Evolutionary conservation across 2,113 vertebrate genomes (phyloP).

Genomic region (Thamnaconus septentrionalis): DNA sequence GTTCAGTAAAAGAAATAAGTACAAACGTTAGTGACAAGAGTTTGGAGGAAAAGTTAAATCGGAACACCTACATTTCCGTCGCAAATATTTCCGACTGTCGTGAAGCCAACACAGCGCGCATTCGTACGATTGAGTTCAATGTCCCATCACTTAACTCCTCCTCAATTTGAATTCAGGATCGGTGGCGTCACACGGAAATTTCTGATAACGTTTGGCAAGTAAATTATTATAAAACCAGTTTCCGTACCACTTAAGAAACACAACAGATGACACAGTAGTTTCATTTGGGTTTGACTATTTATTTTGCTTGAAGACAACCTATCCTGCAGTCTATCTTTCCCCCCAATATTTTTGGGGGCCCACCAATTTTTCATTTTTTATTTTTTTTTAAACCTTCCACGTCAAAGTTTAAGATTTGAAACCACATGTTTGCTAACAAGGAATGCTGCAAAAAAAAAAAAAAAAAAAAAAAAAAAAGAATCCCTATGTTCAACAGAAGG

Average conservation of each 20-base stretch:
- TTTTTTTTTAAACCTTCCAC: constrained; percentile 67
- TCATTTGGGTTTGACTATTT: constrained; percentile 93
- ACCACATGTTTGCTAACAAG: constrained; percentile 97
- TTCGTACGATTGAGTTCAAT: constrained; percentile 3
- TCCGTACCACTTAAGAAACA: constrained; percentile 38
- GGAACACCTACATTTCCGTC: no score
- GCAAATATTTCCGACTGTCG: no score
- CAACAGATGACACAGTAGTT: constrained; percentile 47
- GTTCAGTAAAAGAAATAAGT: no score
- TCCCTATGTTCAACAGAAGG: constrained; percentile 95
- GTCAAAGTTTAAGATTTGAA: constrained; percentile 85
- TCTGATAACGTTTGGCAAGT: neutral
- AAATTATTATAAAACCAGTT: neutral
- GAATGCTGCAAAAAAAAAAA: constrained; percentile 97
- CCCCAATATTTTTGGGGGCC: constrained; percentile 88
- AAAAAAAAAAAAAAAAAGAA: constrained; percentile 68
- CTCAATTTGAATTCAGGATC: constrained; percentile 40
- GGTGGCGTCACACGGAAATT: neutral
- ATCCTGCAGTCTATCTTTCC: constrained; percentile 86
- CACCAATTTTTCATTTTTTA: constrained; percentile 62
- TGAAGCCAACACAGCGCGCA: constrained; percentile 25
- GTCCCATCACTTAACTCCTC: constrained; percentile 11
- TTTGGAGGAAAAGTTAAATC: no score
- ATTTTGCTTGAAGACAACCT: constrained; percentile 96
- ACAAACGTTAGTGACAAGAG: no score